These are phyloP conservation scores for Notoglanidium macrostoma DNA, from an alignment of 2,797 vertebrate genomes.

Conservation along the genomic window DNA sequence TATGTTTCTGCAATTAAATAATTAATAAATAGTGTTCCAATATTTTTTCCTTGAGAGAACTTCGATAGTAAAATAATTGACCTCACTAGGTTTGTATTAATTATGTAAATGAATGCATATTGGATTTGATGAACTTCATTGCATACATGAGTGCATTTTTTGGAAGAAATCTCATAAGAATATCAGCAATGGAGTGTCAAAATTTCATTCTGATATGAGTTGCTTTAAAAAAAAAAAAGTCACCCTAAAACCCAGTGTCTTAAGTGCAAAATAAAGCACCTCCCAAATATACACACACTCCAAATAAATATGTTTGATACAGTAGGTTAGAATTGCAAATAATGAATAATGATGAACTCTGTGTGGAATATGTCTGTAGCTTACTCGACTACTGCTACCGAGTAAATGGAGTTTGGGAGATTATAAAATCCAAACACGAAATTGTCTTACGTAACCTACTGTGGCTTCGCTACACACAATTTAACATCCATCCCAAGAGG, in stretches of 20 bases:
- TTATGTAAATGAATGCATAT: neutral
- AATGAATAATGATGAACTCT: neutral
- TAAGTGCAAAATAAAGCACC: neutral
- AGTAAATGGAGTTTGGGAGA: conserved; percentile 60
- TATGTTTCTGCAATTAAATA: neutral
- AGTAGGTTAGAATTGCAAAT: neutral
- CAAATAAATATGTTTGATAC: neutral
- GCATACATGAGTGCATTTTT: neutral
- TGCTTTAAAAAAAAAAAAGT: neutral
- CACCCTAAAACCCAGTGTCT: neutral
- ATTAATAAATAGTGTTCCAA: neutral
- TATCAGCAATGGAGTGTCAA: neutral
- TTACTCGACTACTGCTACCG: conserved; percentile 49
- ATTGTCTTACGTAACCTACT: conserved; percentile 77
- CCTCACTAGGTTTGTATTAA: neutral
- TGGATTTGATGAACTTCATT: neutral
- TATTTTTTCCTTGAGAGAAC: neutral
- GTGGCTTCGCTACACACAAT: conserved; percentile 62
- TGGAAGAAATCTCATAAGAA: neutral
- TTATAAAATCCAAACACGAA: conserved; percentile 75
- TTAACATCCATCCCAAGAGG: conserved; percentile 60
- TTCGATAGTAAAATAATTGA: neutral
- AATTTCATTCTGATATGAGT: neutral
- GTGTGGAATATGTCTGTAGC: neutral
- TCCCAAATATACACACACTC: neutral